These are phyloP conservation scores for Eupristina koningsbergeri DNA, from an alignment of 1,140 invertebrate genomes.

Conservation along the genomic window DNA sequence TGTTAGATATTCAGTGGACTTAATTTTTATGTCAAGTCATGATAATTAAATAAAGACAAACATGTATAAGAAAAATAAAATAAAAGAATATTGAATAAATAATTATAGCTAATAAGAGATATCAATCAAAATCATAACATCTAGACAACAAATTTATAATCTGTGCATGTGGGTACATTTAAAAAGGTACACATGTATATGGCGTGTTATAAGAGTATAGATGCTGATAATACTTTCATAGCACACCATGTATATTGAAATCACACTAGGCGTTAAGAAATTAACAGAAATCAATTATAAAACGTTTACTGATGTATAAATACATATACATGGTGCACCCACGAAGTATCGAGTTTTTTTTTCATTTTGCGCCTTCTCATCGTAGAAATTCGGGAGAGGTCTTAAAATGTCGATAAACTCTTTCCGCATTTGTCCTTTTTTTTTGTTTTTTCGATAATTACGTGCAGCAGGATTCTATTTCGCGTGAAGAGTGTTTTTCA, in stretches of 20 bases:
- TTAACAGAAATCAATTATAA: slow-evolving; percentile 25
- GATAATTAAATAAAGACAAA: background rate
- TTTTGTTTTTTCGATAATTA: no score
- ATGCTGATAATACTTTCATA: no score
- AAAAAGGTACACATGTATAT: background rate
- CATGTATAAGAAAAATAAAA: slow-evolving; percentile 19
- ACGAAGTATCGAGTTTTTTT: no score
- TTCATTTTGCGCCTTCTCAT: no score
- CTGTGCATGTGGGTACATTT: background rate
- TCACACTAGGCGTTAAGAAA: slow-evolving; percentile 38
- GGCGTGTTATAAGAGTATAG: no score
- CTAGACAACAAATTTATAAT: slow-evolving; percentile 3
- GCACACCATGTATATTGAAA: slow-evolving; percentile 7
- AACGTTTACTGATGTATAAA: slow-evolving; percentile 39
- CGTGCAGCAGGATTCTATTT: no score
- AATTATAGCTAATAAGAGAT: slow-evolving; percentile 26
- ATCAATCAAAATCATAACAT: slow-evolving; percentile 47
- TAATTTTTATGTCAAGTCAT: background rate
- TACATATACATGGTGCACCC: no score
- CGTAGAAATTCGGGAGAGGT: no score
- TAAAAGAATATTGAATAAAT: background rate
- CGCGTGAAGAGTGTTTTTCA: no score
- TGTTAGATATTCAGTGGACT: background rate
- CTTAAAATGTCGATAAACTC: no score
- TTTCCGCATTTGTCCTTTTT: no score